These are phyloP conservation scores for Baccha elongata DNA, from an alignment of 2,888 invertebrate species.

Conservation along the genomic window DNA sequence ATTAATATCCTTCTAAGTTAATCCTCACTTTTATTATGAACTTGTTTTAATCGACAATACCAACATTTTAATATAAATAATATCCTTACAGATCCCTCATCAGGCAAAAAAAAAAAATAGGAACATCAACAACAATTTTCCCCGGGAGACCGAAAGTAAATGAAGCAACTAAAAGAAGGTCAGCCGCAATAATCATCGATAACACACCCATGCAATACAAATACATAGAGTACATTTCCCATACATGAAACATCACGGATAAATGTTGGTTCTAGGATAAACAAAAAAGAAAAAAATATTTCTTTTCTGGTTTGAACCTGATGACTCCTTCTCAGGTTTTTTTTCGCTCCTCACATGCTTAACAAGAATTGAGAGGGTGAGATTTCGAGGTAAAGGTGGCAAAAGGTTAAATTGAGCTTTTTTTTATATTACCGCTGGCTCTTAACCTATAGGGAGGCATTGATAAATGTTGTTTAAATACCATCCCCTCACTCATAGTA, in stretches of 20 bases:
- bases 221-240: slow-evolving; percentile 45
- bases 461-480: slow-evolving; percentile 74
- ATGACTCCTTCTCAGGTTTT: slow-evolving; percentile 42
- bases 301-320: slow-evolving; percentile 46
- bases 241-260: slow-evolving; percentile 52
- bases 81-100: no score
- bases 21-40: no score
- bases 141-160: slow-evolving; percentile 41
- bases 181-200: slow-evolving; percentile 73
- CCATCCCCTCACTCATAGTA: slow-evolving; percentile 57
- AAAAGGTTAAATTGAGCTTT: slow-evolving; percentile 73
- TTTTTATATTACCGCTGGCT: slow-evolving; percentile 69
- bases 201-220: slow-evolving; percentile 42
- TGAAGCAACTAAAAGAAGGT: slow-evolving; percentile 70
- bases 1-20: no score
- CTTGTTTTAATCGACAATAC: no score
- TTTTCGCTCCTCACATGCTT: slow-evolving; percentile 6
- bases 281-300: no score
- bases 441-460: slow-evolving; percentile 74
- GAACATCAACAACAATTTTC: slow-evolving; percentile 1
- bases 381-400: slow-evolving; percentile 61
- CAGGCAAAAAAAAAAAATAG: background rate
- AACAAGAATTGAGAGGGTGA: slow-evolving; percentile 33
- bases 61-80: no score
- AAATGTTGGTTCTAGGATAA: slow-evolving; percentile 54